Conservation (phyloP, 1,140 invertebrate species). For the Neotoxoptera formosana region DNA sequence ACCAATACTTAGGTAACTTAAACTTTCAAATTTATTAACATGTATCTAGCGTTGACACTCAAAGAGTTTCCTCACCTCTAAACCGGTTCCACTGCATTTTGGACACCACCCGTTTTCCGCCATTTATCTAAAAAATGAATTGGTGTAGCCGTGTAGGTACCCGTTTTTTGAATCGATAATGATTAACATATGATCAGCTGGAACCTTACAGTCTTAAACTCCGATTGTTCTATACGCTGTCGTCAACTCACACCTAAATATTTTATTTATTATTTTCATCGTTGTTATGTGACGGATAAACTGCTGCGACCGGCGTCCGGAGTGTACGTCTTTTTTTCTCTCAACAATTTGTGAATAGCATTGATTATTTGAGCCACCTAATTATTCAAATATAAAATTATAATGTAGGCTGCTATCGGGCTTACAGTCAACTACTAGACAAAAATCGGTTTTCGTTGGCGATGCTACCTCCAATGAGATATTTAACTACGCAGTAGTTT, state of each 20-base stretch:
- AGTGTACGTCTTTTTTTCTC: not conserved
- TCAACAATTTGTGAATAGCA: not conserved
- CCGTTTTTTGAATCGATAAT: not conserved
- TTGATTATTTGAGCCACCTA: not conserved
- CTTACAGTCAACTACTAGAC: not conserved
- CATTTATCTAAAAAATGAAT: slow-evolving; percentile 22
- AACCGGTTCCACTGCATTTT: slow-evolving; percentile 46
- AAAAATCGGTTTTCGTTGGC: not conserved
- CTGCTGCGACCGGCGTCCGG: not conserved
- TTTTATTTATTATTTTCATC: not conserved
- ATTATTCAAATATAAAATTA: not conserved
- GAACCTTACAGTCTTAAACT: not conserved
- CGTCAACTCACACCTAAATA: not conserved
- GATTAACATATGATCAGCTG: not conserved
- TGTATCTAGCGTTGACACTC: not conserved
- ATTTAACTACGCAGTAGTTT: not conserved
- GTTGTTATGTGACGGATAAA: not conserved
- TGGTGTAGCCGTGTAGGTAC: not conserved
- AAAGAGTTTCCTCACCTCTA: not conserved
- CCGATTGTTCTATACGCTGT: not conserved
- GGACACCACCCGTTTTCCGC: not conserved
- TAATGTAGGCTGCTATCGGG: not conserved
- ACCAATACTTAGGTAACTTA: not conserved
- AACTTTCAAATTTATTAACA: not conserved
- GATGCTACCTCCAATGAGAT: not conserved